Percentiles rank a stretch among this genome's conserved stretches.
Conservation (phyloP, 2,797 vertebrate genomes). For the Xiphophorus birchmanni region DNA sequence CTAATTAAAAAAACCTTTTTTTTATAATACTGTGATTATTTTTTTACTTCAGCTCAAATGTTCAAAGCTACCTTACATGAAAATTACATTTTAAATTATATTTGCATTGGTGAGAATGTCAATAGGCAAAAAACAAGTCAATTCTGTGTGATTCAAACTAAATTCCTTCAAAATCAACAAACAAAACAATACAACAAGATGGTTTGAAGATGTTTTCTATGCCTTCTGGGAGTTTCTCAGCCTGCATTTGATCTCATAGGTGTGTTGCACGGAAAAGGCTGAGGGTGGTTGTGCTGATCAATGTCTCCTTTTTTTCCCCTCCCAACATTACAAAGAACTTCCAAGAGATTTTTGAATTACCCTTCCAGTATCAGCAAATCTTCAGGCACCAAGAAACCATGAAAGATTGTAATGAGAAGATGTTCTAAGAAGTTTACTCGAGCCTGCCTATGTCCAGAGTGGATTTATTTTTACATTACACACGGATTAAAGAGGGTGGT, state of each 20-base stretch:
- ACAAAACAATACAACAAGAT: neutral
- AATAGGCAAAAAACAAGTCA: neutral
- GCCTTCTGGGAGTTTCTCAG: neutral
- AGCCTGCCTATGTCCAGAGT: neutral
- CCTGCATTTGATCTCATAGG: constrained; percentile 5
- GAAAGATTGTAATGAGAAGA: constrained; percentile 3
- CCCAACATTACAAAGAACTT: neutral
- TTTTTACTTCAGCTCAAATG: neutral
- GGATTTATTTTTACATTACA: constrained; percentile 17
- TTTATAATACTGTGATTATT: neutral
- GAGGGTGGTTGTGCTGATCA: neutral
- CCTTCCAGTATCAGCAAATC: neutral
- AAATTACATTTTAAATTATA: neutral
- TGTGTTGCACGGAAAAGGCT: neutral
- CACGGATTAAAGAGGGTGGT: constrained; percentile 37
- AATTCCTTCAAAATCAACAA: neutral
- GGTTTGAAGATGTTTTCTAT: neutral
- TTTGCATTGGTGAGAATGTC: neutral
- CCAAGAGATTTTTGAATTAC: neutral
- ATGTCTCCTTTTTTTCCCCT: neutral
- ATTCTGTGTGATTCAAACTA: neutral
- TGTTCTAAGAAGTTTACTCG: neutral
- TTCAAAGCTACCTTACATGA: neutral
- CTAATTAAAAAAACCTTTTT: neutral
- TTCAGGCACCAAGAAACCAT: constrained; percentile 7